Evolutionary conservation across 92 coral and sea anemone species (phyloP).

Genomic region (Meandrina meandrites): DNA sequence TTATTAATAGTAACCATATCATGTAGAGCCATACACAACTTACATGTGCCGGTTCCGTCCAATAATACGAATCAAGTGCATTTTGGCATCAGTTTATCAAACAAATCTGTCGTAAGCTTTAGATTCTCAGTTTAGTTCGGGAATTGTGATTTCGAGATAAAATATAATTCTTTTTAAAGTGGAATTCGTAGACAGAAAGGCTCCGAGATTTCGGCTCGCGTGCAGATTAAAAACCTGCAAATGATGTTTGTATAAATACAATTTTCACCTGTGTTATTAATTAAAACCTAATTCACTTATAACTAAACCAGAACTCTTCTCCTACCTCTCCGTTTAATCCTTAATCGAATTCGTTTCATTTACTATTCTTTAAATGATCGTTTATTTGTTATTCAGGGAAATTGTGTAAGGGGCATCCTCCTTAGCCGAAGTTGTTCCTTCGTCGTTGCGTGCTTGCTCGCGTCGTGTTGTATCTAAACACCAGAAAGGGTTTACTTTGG

Average conservation of each 20-base stretch:
- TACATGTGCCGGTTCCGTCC: not conserved
- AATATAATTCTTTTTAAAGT: not conserved
- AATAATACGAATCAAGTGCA: too few relatives aligned
- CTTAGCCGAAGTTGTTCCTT: not conserved
- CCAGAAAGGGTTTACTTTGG: not conserved
- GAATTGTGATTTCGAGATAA: not conserved
- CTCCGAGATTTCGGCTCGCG: not conserved
- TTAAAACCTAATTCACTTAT: not conserved
- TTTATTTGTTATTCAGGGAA: not conserved
- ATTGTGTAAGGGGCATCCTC: not conserved
- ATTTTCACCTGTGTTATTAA: not conserved
- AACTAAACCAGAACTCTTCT: not conserved
- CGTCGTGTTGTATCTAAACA: not conserved
- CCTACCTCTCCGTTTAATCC: not conserved
- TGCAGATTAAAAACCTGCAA: not conserved
- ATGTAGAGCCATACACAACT: not conserved
- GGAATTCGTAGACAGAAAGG: not conserved
- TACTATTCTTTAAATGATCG: not conserved
- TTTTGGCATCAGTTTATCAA: not conserved
- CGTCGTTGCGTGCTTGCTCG: not conserved
- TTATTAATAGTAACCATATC: too few relatives aligned
- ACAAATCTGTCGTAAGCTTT: not conserved
- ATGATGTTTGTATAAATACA: not conserved
- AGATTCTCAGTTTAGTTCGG: not conserved
- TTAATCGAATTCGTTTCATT: not conserved